phyloP scores from a whole-genome alignment of 2,113 vertebrate genomes.

The Paracanthobrama guichenoti region DNA sequence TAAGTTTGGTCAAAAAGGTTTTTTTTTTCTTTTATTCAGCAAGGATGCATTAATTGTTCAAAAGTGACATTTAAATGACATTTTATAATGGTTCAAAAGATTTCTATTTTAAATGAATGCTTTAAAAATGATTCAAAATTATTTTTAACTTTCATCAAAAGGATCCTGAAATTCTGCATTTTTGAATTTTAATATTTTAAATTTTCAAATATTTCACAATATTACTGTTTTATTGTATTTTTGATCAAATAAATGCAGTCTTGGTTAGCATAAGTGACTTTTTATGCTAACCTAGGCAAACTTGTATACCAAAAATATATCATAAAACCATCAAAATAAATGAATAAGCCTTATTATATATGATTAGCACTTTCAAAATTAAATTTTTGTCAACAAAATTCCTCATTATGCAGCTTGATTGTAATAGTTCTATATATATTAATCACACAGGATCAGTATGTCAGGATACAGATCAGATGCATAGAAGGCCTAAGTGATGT shows the following conservation, averaged over 20 bases:
- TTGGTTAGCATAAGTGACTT: background rate
- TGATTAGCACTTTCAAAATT: background rate
- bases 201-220: background rate
- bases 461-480: constrained; percentile 11
- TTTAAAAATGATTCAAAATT: too few species aligned
- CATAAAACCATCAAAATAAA: background rate
- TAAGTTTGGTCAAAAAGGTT: too few species aligned
- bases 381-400: background rate
- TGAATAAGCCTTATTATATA: background rate
- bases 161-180: background rate
- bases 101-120: background rate
- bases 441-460: background rate
- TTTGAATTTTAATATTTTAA: background rate
- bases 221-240: background rate
- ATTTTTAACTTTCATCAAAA: background rate
- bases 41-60: background rate
- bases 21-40: background rate
- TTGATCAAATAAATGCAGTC: background rate
- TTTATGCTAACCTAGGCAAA: background rate
- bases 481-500: background rate
- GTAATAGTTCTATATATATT: background rate
- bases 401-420: background rate
- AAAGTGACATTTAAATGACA: background rate
- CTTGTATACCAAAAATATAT: background rate
- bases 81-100: constrained; percentile 6